Evolutionary conservation across 1,140 invertebrate species (phyloP).

Genomic region (Drusus annulatus): DNA sequence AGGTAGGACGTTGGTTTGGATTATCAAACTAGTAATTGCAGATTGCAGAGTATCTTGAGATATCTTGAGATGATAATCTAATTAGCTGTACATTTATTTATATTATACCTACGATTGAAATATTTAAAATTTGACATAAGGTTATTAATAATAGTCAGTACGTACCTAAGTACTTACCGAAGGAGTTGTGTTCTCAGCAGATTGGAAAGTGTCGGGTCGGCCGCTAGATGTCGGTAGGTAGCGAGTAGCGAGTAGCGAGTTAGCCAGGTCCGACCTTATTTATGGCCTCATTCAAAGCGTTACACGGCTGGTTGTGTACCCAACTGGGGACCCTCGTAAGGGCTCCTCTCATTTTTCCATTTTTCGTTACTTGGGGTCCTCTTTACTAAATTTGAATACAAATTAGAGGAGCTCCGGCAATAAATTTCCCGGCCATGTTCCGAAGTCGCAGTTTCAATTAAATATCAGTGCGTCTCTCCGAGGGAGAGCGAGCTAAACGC

Average conservation of each 20-base stretch:
- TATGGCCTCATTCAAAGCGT: conserved; percentile 57
- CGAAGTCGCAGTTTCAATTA: conserved; percentile 37
- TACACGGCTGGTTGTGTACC: conserved; percentile 44
- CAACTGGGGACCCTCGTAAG: conserved; percentile 51
- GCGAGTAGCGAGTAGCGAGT: conserved; percentile 7
- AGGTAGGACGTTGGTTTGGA: too few relatives aligned
- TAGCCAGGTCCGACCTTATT: conserved; percentile 40
- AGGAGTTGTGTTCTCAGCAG: conserved; percentile 8
- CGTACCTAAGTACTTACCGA: neutral
- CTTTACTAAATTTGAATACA: conserved; percentile 55
- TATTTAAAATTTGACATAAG: too few relatives aligned
- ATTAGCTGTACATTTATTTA: too few relatives aligned
- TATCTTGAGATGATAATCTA: too few relatives aligned
- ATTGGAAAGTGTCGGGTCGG: conserved; percentile 39
- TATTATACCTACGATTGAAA: too few relatives aligned
- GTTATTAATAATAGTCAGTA: too few relatives aligned
- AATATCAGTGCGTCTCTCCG: conserved; percentile 4
- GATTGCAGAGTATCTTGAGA: too few relatives aligned
- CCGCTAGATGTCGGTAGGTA: conserved; percentile 46
- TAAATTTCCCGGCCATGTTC: conserved; percentile 37
- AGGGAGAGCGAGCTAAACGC: neutral
- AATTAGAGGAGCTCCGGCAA: conserved; percentile 47
- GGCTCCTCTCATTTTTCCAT: conserved; percentile 23
- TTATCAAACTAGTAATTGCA: too few relatives aligned
- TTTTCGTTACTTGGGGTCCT: conserved; percentile 35